Conservation (phyloP, 1,140 invertebrate species). For the Rhyacophila brunnea region DNA sequence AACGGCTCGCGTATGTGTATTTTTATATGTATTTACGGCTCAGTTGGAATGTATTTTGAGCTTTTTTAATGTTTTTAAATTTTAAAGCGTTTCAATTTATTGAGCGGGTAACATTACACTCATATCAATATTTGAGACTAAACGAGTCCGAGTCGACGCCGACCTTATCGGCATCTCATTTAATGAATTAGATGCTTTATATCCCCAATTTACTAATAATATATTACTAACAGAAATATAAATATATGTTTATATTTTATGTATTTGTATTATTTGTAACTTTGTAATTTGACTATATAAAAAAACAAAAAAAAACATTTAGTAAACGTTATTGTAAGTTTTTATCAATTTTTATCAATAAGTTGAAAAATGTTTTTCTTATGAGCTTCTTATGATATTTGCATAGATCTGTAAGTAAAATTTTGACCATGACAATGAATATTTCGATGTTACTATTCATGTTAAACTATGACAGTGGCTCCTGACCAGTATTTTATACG, state of each 20-base stretch:
- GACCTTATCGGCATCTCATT: not conserved
- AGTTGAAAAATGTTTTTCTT: not conserved
- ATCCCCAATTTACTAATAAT: not conserved
- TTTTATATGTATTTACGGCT: slow-evolving; percentile 18
- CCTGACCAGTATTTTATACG: too few species aligned
- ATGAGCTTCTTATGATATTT: too few species aligned
- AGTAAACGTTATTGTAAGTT: not conserved
- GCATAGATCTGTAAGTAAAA: too few species aligned
- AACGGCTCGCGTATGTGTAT: slow-evolving; percentile 13
- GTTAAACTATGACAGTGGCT: too few species aligned
- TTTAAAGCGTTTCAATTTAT: not conserved
- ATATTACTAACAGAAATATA: not conserved
- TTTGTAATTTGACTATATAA: not conserved
- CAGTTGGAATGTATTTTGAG: not conserved
- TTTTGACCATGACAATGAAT: too few species aligned
- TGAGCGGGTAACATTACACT: not conserved
- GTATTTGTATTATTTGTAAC: not conserved
- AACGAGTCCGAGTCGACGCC: too few species aligned
- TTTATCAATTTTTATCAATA: not conserved
- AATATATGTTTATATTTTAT: not conserved
- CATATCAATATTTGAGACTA: too few species aligned
- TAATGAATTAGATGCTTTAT: not conserved
- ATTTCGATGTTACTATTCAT: too few species aligned
- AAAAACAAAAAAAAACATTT: not conserved
- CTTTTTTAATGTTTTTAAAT: too few species aligned